Evolutionary conservation across 2,888 invertebrate genomes (phyloP), one percentile per base, ranked within the genome.

Genomic region (Odontothrips loti): DNA sequence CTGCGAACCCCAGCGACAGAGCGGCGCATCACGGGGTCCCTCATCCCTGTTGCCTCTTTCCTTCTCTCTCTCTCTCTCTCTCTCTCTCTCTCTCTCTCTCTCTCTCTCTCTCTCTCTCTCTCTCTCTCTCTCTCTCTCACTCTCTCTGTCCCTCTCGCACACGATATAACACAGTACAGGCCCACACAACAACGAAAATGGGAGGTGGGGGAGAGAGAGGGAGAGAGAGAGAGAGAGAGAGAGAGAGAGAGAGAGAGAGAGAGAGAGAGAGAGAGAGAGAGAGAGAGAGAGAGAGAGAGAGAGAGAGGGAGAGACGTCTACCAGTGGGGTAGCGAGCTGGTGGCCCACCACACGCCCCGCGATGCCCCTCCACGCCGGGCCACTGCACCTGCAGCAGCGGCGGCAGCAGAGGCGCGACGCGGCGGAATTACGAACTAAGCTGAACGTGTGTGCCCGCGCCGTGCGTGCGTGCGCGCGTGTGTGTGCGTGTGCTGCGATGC

Each of bases 391-490:
- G 34, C 34, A 10, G 27, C 23, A 12, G 27, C 6, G 68, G 23
- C 23, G 68, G 68, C 68, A 27, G 8, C 23, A 27, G 23, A 27
- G 23, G 23, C 27, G 23, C 23, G 68, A 75, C 68, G 68, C 68
- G 68, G 23, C 10, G 68, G 68, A 75, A 75, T 75, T 75, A 75
- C 68, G 68, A 75, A 75, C 68, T 75, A 75, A 75, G 68, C 68
- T 75, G 68, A 75, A 75, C 23, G 68, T 75, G 68, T 27, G 27
- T 11, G 68, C 68, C 68, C 23, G 23, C 23, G 68, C 58, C 11
- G 68, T 68, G 68, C 23, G 63, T 23, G 63, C n/a, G 63, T 63
- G 63, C 3, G 68, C 27, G 68, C 9, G 68, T 75, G 68, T 75
- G 68, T 75, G 27, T 27, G 68, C 27, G 68, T 75, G 23, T 27